Percentiles rank a stretch among this genome's conserved stretches.
Evolutionary conservation across 2,888 invertebrate species (phyloP).

Genomic region (Arrhopalites spinosus): DNA sequence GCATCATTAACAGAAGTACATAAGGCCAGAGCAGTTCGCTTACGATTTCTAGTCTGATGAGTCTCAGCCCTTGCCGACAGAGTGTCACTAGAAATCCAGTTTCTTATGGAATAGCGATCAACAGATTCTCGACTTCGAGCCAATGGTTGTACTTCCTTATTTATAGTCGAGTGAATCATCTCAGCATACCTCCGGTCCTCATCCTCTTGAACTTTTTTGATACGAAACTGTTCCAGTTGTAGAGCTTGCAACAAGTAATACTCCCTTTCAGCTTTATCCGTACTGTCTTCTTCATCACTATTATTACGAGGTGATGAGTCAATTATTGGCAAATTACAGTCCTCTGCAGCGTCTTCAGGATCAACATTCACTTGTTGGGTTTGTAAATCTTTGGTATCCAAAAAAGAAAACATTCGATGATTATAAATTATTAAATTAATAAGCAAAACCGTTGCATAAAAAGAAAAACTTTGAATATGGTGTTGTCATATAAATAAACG

Average conservation of each 20-base stretch:
- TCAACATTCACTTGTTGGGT: too few relatives aligned
- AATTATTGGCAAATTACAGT: background rate
- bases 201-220: conserved; percentile 43
- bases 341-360: background rate
- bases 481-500: too few relatives aligned
- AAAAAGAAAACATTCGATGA: too few relatives aligned
- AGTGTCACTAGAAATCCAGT: conserved; percentile 33
- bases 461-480: too few relatives aligned
- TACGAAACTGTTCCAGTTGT: conserved; percentile 36
- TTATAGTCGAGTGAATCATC: conserved; percentile 39
- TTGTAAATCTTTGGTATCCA: too few relatives aligned
- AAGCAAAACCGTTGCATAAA: too few relatives aligned
- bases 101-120: conserved; percentile 44
- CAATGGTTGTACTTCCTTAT: conserved; percentile 10
- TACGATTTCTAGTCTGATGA: background rate
- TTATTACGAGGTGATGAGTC: conserved; percentile 7
- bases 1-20: too few relatives aligned
- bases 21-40: too few relatives aligned
- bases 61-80: too few relatives aligned
- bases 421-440: too few relatives aligned
- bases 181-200: conserved; percentile 43
- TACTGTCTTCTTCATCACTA: background rate
- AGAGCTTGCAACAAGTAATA: conserved; percentile 38
- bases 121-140: conserved; percentile 26
- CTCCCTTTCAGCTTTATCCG: background rate